Evolutionary conservation across 1,140 invertebrate genomes (phyloP).

Genomic region (Palaemon carinicauda): DNA sequence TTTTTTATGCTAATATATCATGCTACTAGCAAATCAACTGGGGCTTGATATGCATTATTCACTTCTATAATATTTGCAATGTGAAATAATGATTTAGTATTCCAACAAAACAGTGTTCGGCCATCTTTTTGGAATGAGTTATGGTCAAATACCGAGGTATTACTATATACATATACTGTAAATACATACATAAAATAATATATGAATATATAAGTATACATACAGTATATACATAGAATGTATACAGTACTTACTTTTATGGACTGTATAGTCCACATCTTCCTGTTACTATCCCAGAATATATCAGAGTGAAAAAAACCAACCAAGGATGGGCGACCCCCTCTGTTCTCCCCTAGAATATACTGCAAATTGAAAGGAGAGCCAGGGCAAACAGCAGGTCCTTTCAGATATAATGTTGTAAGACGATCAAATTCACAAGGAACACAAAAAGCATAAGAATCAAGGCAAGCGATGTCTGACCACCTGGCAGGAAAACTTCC

Average conservation of each 20-base stretch:
- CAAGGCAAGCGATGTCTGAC: slow-evolving; percentile 58
- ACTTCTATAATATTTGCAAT: too few relatives aligned
- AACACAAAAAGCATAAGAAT: slow-evolving; percentile 52
- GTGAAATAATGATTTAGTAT: too few relatives aligned
- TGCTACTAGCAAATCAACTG: too few relatives aligned
- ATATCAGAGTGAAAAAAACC: slow-evolving; percentile 56
- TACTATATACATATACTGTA: too few relatives aligned
- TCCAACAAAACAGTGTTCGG: too few relatives aligned
- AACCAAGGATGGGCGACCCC: slow-evolving; percentile 9
- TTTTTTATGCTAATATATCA: too few relatives aligned
- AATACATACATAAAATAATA: not conserved
- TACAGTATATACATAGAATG: not conserved
- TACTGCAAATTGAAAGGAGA: slow-evolving; percentile 56
- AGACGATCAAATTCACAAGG: slow-evolving; percentile 37
- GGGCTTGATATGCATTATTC: too few relatives aligned
- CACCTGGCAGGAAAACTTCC: slow-evolving; percentile 32
- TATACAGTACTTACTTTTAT: slow-evolving; percentile 13
- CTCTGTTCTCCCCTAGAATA: not conserved
- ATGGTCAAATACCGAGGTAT: too few relatives aligned
- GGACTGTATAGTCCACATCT: slow-evolving; percentile 46
- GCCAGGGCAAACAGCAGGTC: slow-evolving; percentile 29
- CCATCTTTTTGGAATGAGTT: too few relatives aligned
- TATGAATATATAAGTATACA: not conserved
- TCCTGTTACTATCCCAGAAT: slow-evolving; percentile 34
- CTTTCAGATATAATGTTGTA: slow-evolving; percentile 36